Evolutionary conservation across 2,113 vertebrate genomes (phyloP), one percentile per base, ranked within the genome.

Genomic region (Pogonocichla stellata): DNA sequence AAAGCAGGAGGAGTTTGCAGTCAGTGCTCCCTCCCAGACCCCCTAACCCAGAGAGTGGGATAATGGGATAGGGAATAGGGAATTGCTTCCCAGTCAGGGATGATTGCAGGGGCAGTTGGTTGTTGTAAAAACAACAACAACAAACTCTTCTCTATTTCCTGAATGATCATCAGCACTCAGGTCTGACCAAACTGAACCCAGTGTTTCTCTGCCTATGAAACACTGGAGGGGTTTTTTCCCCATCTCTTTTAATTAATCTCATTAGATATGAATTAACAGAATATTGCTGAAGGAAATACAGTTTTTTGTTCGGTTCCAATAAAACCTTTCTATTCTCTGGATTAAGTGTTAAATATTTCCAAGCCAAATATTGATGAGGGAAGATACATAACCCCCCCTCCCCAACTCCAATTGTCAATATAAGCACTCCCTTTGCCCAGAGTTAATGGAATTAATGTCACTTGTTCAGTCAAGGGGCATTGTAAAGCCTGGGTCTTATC

Each of bases 371-470:
- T 94, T 78, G 74, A 36, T 56, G 64, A 60, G 69, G 56, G 64
- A 70, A 80, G 72, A 86, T 26, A 67, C 18, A n/a, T 6, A 73
- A 75, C 6, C 5, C 74, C 7, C 14, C 43, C 16, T 77, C 62
- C 50, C 5, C 33, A 65, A 31, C 75, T 92, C 73, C 28, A 57
- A 33, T 13, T 92, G 91, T 87, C 92, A 73, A 92, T 89, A 80
- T 34, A 66, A n/a, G 43, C 65, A 28, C 51, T 93, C 31, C 70
- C 96, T 92, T 65, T 94, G 51, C 94, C 66, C 80, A 70, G 50
- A 73, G 92, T 90, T 94, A 97, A 97, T 81, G 61, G 84, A 92
- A 97, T 97, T 95, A 95, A 85, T 93, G 93, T 95, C 87, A 80
- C 79, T 92, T 85, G 42, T 51, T 94, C 85, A 84, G 80, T 51